Percentiles rank a stretch among this genome's conserved stretches.
phyloP scores from a whole-genome alignment of 1,140 invertebrate species.

The Hypothenemus hampei region DNA sequence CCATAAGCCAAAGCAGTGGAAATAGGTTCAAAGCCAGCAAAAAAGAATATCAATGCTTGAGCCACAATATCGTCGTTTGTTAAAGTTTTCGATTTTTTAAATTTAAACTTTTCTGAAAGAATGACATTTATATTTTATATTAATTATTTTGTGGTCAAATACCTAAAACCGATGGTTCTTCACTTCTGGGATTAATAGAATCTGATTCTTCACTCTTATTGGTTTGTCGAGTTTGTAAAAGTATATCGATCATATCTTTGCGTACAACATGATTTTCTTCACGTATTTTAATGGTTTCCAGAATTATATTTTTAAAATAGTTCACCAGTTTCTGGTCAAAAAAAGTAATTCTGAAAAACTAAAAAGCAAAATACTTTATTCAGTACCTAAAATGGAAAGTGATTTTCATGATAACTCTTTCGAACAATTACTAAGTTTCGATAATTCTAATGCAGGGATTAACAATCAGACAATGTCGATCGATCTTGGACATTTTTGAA shows the following conservation, averaged over 20 bases:
- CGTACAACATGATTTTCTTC: slow-evolving; percentile 42
- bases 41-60: slow-evolving; percentile 56
- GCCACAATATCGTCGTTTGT: slow-evolving; percentile 40
- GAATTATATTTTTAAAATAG: slow-evolving; percentile 39
- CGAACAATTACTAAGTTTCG: no score
- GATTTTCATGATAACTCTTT: no score
- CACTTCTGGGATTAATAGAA: no score
- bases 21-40: slow-evolving; percentile 60
- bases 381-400: no score
- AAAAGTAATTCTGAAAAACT: slow-evolving; percentile 14
- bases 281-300: slow-evolving; percentile 39
- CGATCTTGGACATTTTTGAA: no score
- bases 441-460: no score
- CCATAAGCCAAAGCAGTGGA: slow-evolving; percentile 39
- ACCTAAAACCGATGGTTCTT: no score
- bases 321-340: slow-evolving; percentile 17
- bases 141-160: no score
- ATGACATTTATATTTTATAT: no score
- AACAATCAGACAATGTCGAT: no score
- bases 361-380: no score
- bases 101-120: background rate
- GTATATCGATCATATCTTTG: slow-evolving; percentile 46
- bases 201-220: slow-evolving; percentile 35
- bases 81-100: slow-evolving; percentile 2
- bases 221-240: slow-evolving; percentile 45